A percentile compares a stretch with the other conserved stretches of the same genome.
Conservation (phyloP, 37 sponge, comb jelly and placozoan species). For the Haliclona indistincta region DNA sequence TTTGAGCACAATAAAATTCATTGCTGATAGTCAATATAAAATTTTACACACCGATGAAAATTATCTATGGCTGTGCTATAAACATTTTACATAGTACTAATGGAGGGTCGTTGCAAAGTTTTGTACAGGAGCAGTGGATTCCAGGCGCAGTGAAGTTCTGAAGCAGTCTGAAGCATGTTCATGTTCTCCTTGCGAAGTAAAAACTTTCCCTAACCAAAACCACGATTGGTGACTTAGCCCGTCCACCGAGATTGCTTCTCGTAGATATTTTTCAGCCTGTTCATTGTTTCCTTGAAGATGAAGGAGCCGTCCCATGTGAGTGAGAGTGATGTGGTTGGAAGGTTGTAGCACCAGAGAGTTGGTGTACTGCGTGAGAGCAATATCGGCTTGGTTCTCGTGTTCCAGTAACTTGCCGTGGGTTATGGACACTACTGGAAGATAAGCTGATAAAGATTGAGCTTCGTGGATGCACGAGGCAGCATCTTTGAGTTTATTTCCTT, state of each 20-base stretch:
- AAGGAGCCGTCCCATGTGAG: slow-evolving; percentile 47
- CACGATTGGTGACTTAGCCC: slow-evolving; percentile 65
- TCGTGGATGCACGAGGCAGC: slow-evolving; percentile 51
- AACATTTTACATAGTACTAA: not conserved
- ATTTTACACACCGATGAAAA: not conserved
- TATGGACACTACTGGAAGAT: slow-evolving; percentile 49
- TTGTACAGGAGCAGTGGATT: slow-evolving; percentile 58
- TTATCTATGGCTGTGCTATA: not conserved
- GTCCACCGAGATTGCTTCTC: slow-evolving; percentile 43
- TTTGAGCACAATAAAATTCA: not conserved
- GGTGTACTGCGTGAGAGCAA: slow-evolving; percentile 33
- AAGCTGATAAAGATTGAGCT: slow-evolving; percentile 53
- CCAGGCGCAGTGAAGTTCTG: slow-evolving; percentile 66
- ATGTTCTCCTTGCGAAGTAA: slow-evolving; percentile 31
- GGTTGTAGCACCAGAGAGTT: slow-evolving; percentile 53
- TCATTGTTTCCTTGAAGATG: slow-evolving; percentile 11
- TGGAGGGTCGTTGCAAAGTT: slow-evolving; percentile 59
- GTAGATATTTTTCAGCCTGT: slow-evolving; percentile 62
- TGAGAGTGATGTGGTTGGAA: slow-evolving; percentile 42
- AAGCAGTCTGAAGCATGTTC: slow-evolving; percentile 58
- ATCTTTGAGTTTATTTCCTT: slow-evolving; percentile 24
- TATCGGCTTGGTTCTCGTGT: slow-evolving; percentile 5
- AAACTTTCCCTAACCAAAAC: slow-evolving; percentile 63
- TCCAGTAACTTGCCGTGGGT: slow-evolving; percentile 49
- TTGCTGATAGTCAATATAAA: not conserved